Conservation (phyloP, 2,888 invertebrate genomes). For the Capitulum mitella region DNA sequence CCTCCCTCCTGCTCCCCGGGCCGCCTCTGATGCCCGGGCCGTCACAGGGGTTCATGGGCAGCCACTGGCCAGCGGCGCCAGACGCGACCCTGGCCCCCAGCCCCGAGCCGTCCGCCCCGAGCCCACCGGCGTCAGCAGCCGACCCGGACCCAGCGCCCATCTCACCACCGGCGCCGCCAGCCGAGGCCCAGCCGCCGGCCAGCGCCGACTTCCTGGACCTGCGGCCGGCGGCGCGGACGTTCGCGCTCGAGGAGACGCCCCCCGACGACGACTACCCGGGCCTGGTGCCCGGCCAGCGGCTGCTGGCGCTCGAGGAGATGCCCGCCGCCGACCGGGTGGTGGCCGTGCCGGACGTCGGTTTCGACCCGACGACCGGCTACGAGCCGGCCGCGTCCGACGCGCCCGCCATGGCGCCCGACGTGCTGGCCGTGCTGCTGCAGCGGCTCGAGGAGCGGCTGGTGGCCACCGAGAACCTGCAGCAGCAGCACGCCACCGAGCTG, state of each 20-base stretch:
- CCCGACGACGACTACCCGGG: neutral
- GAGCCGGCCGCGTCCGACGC: neutral
- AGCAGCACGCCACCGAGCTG: conserved; percentile 37
- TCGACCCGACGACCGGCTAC: no score
- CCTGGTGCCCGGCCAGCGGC: neutral
- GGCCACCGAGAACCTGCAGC: conserved; percentile 36
- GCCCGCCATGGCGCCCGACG: neutral
- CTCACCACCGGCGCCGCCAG: neutral
- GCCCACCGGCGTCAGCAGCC: no score
- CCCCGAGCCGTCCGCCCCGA: neutral
- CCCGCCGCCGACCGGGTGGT: neutral
- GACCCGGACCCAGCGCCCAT: neutral
- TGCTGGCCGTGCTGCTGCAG: conserved; percentile 34
- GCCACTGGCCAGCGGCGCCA: neutral
- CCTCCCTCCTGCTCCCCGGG: neutral
- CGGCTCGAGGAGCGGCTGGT: conserved; percentile 38
- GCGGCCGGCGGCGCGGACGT: neutral
- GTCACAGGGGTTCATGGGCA: neutral
- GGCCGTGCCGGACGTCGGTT: neutral
- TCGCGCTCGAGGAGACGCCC: neutral
- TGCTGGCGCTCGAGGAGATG: neutral
- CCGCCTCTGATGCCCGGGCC: neutral
- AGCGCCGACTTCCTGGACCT: conserved; percentile 8
- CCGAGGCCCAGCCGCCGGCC: neutral
- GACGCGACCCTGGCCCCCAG: neutral